Conservation (phyloP, 2,888 invertebrate species). For the Periphyllus acericola region DNA sequence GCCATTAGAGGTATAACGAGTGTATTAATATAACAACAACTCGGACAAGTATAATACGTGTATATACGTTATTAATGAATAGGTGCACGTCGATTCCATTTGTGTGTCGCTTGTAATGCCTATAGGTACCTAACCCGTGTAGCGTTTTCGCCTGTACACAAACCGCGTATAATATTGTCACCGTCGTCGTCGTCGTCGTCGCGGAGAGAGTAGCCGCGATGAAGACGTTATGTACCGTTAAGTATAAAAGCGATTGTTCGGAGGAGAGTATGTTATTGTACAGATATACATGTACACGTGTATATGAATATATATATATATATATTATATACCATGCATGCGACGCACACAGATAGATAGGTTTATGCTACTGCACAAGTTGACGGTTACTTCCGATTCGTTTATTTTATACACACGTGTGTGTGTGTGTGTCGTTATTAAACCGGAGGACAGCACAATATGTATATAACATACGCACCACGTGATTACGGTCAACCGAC, state of each 20-base stretch:
- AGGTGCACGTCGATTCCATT: not conserved
- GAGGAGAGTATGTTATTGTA: not conserved
- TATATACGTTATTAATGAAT: not conserved
- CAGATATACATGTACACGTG: not conserved
- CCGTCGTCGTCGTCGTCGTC: not conserved
- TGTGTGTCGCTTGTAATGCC: not conserved
- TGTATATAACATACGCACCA: not conserved
- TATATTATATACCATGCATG: too few species aligned
- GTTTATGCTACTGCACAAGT: not conserved
- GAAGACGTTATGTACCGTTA: conserved; percentile 47
- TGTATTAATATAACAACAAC: too few species aligned
- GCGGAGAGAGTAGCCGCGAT: not conserved
- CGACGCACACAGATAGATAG: not conserved
- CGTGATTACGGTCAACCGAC: conserved; percentile 3
- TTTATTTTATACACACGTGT: not conserved
- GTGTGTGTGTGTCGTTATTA: not conserved
- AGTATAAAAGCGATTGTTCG: conserved; percentile 38
- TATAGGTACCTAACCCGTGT: too few species aligned
- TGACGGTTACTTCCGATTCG: conserved; percentile 21
- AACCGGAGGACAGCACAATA: not conserved
- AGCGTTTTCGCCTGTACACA: not conserved
- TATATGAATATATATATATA: too few species aligned
- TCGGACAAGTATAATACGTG: not conserved
- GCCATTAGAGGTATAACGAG: too few species aligned
- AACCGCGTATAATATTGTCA: too few species aligned